Percentiles rank a stretch among this genome's conserved stretches.
phyloP scores from a whole-genome alignment of 2,797 vertebrate genomes.

The Natrix natrix region DNA sequence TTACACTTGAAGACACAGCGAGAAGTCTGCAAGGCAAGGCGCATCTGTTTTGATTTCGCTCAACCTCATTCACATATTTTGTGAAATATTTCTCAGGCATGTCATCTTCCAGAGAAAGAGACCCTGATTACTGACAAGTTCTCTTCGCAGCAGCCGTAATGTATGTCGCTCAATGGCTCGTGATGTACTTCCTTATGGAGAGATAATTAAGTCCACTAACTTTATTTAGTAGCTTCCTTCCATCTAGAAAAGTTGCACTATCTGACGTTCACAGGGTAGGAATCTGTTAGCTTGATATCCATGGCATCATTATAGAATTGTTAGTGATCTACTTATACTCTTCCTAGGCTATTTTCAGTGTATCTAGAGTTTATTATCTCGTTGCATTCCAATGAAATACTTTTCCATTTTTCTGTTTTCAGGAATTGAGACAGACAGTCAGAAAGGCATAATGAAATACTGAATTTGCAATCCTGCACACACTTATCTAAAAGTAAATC shows the following conservation, averaged over 20 bases:
- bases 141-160: constrained; percentile 11
- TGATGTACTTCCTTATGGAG: constrained; percentile 5
- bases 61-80: background rate
- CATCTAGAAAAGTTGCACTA: constrained; percentile 8
- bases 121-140: constrained; percentile 17
- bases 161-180: background rate
- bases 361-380: constrained; percentile 47
- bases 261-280: background rate
- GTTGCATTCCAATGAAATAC: background rate
- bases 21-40: background rate
- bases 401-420: constrained; percentile 32
- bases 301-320: background rate
- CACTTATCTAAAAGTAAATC: background rate
- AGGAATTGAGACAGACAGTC: background rate
- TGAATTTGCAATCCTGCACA: background rate
- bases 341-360: background rate
- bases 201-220: background rate
- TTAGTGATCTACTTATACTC: background rate
- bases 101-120: background rate
- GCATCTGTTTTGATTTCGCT: constrained; percentile 1
- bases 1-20: background rate
- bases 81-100: constrained; percentile 26
- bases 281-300: constrained; percentile 14
- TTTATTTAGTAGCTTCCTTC: constrained; percentile 5
- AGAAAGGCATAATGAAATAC: constrained; percentile 7